These are phyloP conservation scores for Rhabdophis nuchalis DNA, from an alignment of 2,797 vertebrate species.

Conservation along the genomic window DNA sequence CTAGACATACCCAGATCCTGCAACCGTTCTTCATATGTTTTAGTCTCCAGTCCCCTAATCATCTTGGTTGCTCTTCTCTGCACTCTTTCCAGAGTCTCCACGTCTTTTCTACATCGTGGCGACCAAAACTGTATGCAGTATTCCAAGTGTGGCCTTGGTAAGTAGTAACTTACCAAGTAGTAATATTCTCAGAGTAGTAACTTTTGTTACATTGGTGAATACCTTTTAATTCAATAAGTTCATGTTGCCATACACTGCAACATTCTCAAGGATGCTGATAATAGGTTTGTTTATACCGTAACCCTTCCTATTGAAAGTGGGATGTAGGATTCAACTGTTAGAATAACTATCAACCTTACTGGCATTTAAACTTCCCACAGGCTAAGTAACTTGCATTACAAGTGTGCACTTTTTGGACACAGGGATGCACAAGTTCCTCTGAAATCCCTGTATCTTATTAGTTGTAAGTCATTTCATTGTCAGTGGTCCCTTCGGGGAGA, in stretches of 20 bases:
- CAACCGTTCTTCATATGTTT: no score
- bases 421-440: neutral
- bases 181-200: neutral
- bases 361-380: neutral
- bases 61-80: no score
- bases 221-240: neutral
- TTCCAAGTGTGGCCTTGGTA: no score
- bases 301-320: neutral
- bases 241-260: neutral
- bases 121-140: no score
- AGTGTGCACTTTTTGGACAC: neutral
- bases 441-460: neutral
- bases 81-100: no score
- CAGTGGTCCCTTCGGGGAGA: no score
- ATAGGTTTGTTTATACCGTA: neutral
- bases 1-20: no score
- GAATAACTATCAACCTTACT: neutral
- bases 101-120: no score
- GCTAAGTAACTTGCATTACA: neutral
- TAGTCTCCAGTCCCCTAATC: no score
- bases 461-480: neutral
- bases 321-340: neutral
- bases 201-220: neutral
- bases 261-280: neutral
- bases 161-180: no score